Evolutionary conservation across 2,797 vertebrate species (phyloP).

Genomic region (Clarias platycephalus): DNA sequence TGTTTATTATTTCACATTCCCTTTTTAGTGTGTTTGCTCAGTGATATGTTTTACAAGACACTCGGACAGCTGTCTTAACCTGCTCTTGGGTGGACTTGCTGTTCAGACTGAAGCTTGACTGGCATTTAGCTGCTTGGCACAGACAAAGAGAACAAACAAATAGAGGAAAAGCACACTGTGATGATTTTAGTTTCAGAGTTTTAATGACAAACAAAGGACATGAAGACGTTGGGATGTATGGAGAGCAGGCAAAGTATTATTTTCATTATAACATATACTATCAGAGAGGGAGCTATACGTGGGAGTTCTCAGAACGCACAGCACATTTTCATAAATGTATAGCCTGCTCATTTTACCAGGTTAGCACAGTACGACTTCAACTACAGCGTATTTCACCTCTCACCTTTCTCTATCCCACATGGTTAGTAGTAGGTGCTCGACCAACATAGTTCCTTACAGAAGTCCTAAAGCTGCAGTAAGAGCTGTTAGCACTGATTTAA

Average conservation of each 20-base stretch:
- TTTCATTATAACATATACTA: neutral
- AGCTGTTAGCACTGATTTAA: conserved; percentile 10
- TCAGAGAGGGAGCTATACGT: neutral
- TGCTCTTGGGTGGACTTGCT: conserved; percentile 62
- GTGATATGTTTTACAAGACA: neutral
- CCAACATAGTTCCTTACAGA: conserved; percentile 19
- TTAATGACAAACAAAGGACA: conserved; percentile 42
- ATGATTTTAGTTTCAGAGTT: conserved; percentile 55
- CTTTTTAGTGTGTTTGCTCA: neutral
- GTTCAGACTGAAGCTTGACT: conserved; percentile 46
- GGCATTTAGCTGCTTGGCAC: conserved; percentile 54
- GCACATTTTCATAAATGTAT: neutral
- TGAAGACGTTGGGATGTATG: conserved; percentile 28
- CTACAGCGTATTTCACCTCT: neutral
- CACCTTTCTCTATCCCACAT: conserved; percentile 5
- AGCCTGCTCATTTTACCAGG: neutral
- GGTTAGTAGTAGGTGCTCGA: conserved; percentile 12
- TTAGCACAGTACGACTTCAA: neutral
- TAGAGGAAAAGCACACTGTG: conserved; percentile 47
- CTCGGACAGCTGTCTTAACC: conserved; percentile 26
- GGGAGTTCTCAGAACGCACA: neutral
- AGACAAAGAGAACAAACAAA: conserved; percentile 47
- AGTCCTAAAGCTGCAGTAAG: conserved; percentile 5
- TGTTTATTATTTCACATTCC: neutral
- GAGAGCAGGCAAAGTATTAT: conserved; percentile 24